Base-by-base conservation (phyloP, 1,140 invertebrate species). In the Dendroctonus ponderosae region DNA sequence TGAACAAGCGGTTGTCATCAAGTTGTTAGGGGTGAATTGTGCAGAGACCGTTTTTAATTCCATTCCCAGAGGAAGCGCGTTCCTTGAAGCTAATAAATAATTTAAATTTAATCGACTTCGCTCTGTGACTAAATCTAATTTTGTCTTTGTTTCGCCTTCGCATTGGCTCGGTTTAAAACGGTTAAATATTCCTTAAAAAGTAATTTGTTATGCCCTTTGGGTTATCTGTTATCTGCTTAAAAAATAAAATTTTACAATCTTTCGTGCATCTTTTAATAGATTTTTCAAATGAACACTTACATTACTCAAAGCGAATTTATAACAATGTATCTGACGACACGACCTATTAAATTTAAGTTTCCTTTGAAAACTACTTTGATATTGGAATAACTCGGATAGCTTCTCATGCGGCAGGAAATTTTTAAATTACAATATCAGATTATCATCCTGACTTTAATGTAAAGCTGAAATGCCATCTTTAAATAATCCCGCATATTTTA, bases 101-200 rank as follows among this genome's bases (percentile, higher is more conserved):
- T 67, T 54, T 61, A 67, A 67, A 67, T 67, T 67, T 67, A 67
- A 67, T 67, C 65, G 65, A 67, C 65, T 67, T n/a, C 26, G 65
- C 50, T 53, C 57, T 67, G 65, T 50, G 65, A 57, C 65, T 50
- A 60, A 67, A 67, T 67, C 65, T 60, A 67, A 67, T 67, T 67
- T 67, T 67, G 65, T 67, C 65, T 67, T 67, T 67, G 65, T 26
- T 67, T 67, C 43, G 49, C 56, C 57, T 50, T 40, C 49, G 53
- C 26, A 61, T 67, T 60, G 60, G 48, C 42, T 41, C 43, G 49
- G 54, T 67, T 67, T 57, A 53, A 67, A 67, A 56, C 65, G 58
- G 62, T 58, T 57, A 65, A 65, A 65, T 65, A 65, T 57, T 57
- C 54, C 43, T 62, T 62, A 62, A 62, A 62, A 62, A 42, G 49